These are phyloP conservation scores for Tetanocera ferruginea DNA, from an alignment of 2,888 invertebrate species.

Conservation along the genomic window DNA sequence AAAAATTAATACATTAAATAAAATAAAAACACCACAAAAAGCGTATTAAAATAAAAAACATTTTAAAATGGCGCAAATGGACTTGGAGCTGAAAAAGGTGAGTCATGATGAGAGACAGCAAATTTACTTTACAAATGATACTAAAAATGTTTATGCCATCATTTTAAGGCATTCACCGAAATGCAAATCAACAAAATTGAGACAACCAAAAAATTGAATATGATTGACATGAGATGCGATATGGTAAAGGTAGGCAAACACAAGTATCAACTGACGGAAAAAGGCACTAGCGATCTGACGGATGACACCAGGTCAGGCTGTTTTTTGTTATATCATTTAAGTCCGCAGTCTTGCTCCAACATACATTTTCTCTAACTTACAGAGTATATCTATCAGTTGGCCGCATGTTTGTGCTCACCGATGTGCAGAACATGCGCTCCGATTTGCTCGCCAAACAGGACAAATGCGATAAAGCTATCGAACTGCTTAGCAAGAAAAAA, in stretches of 20 bases:
- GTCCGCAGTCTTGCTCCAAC: neutral
- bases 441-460: conserved; percentile 75
- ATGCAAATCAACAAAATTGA: conserved; percentile 84
- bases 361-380: conserved; percentile 1
- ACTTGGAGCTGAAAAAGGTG: conserved; percentile 69
- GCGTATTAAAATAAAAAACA: conserved; percentile 23
- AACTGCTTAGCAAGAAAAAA: conserved; percentile 79
- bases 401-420: conserved; percentile 82
- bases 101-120: neutral
- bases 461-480: conserved; percentile 77
- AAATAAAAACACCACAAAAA: conserved; percentile 12
- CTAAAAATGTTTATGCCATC: conserved; percentile 4
- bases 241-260: conserved; percentile 78
- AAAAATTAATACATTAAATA: conserved; percentile 36
- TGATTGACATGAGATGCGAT: conserved; percentile 81
- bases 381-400: conserved; percentile 76
- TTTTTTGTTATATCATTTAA: neutral
- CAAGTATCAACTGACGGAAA: conserved; percentile 79
- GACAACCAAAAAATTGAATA: conserved; percentile 81
- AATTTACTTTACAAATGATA: conserved; percentile 23
- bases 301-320: conserved; percentile 64
- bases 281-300: conserved; percentile 66
- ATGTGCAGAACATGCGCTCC: conserved; percentile 74
- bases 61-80: conserved; percentile 66
- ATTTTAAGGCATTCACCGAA: conserved; percentile 79